Base-by-base conservation (phyloP, 2,888 invertebrate species). In the Steromphala cineraria region DNA sequence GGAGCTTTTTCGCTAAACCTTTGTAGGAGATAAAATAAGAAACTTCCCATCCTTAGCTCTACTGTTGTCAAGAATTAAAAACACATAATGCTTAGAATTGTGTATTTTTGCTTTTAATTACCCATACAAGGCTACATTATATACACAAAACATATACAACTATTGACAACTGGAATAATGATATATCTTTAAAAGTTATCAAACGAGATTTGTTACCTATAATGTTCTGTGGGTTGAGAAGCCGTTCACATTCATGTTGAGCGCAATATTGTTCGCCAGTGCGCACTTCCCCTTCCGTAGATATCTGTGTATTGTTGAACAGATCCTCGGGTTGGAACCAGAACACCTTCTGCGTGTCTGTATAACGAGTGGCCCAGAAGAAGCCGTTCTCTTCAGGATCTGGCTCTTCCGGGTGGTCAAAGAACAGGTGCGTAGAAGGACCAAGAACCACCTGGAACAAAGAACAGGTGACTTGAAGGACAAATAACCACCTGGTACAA, bases 321-420 rank as follows among this genome's bases (percentile, higher is more conserved):
- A 89, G 80, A 75, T 88, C 80, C 21, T 86, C 87, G 0, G 92
- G 90, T 80, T 88, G 86, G 80, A 89, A 91, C n/a, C 84, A 84
- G 79, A 92, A 91, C 0, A 87, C 84, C 74, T 87, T 89, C 46
- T 80, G 78, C 0, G 90, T 89, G 86, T 89, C 87, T 7, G 85
- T 87, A 82, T 82, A 85, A 2, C 92, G 84, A 0, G 92, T 87
- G 0, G 92, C 92, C 93, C 93, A 93, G 81, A 90, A 90, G 21
- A 89, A 84, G 4, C 93, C 93, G 21, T 90, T 82, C 82, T 92
- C 91, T 36, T 89, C 88, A 0, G 91, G 91, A 67, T 89, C 89
- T 0, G 90, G 90, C 67, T 91, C 91, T 28, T 90, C 84, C 0
- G 90, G 90, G 79, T 91, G 91, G 79, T 91, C 91, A 75, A 91